Evolutionary conservation across 2,113 vertebrate genomes (phyloP).

Genomic region (Athene cunicularia): DNA sequence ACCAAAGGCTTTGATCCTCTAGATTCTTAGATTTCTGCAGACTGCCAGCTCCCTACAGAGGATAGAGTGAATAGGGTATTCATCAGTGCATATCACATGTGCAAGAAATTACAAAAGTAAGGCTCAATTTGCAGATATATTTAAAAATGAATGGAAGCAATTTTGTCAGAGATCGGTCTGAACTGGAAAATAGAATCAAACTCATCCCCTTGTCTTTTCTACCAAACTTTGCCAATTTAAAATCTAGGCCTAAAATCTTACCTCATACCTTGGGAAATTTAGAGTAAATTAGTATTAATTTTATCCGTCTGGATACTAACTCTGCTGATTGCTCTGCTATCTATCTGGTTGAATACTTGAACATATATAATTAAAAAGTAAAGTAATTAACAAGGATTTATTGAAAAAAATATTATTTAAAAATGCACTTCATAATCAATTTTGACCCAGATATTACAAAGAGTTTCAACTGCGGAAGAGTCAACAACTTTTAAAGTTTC

Average conservation of each 20-base stretch:
- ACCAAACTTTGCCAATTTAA: neutral
- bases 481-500: neutral
- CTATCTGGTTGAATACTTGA: neutral
- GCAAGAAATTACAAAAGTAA: neutral
- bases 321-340: neutral
- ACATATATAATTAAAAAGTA: neutral
- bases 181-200: neutral
- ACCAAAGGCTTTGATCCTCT: neutral
- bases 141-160: neutral
- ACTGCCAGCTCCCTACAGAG: neutral
- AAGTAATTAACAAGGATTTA: neutral
- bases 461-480: neutral
- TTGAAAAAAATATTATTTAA: constrained; percentile 18
- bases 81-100: neutral
- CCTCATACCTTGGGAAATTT: neutral
- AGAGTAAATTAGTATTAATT: neutral
- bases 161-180: neutral
- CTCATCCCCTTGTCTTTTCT: neutral
- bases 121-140: neutral
- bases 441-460: neutral
- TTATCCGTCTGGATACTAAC: neutral
- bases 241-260: neutral
- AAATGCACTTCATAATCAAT: neutral
- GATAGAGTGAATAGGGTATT: neutral
- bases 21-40: neutral